A percentile compares a stretch with the other conserved stretches of the same genome.
Evolutionary conservation across 2,888 invertebrate species (phyloP).

Genomic region (Drosophila melanosoma): DNA sequence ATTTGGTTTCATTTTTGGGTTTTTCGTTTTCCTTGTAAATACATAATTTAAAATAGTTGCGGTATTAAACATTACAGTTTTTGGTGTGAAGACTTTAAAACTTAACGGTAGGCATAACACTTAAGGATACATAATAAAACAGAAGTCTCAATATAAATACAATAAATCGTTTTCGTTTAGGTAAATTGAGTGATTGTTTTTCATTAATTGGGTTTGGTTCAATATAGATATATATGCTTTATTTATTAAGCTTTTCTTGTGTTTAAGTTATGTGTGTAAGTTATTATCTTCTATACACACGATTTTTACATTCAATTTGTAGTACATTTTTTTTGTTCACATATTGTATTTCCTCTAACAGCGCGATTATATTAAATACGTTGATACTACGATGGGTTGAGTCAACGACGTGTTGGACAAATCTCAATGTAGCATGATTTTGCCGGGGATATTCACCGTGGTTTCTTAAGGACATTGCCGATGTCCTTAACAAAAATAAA

Average conservation of each 20-base stretch:
- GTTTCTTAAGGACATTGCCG: conserved; percentile 22
- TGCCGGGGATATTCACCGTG: conserved; percentile 36
- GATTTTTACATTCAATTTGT: conserved; percentile 31
- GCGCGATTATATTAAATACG: conserved; percentile 31
- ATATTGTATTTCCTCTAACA: conserved; percentile 44
- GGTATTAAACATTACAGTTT: conserved; percentile 40
- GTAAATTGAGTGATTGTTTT: conserved; percentile 81
- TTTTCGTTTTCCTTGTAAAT: conserved; percentile 34
- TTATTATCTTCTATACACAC: conserved; percentile 12
- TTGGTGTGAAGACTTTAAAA: conserved; percentile 61
- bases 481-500: conserved; percentile 58
- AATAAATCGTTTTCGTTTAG: conserved; percentile 52
- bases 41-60: conserved; percentile 71
- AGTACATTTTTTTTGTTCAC: conserved; percentile 23
- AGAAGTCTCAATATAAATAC: conserved; percentile 62
- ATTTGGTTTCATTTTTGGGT: conserved; percentile 7
- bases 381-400: conserved; percentile 16
- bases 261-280: conserved; percentile 9
- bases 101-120: conserved; percentile 80
- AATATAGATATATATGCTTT: conserved; percentile 39
- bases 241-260: conserved; percentile 1
- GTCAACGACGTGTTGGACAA: conserved; percentile 73
- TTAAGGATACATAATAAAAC: conserved; percentile 65
- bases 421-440: conserved; percentile 79
- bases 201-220: conserved; percentile 76